Conservation (phyloP, 2,888 invertebrate genomes). For the Synergus japonicus region DNA sequence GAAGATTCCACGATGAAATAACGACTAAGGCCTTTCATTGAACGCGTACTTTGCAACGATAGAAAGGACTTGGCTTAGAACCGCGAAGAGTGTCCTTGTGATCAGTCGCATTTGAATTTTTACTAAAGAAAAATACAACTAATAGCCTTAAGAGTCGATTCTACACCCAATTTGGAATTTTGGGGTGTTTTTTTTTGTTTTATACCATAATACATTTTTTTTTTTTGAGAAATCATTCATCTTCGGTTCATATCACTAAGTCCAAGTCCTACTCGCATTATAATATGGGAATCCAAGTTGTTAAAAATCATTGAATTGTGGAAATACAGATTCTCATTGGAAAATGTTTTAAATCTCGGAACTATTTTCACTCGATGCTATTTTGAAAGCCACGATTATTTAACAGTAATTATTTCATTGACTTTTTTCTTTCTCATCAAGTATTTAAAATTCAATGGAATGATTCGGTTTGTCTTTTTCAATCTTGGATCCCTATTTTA, state of each 20-base stretch:
- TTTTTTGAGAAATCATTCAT: background rate
- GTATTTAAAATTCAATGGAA: background rate
- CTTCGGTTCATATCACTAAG: background rate
- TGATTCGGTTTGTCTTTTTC: slow-evolving; percentile 2
- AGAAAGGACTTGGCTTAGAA: slow-evolving; percentile 20
- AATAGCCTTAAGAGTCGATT: no score
- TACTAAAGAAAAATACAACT: background rate
- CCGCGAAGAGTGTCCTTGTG: background rate
- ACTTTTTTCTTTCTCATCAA: background rate
- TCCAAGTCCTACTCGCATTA: background rate
- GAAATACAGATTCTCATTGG: background rate
- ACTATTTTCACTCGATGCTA: background rate
- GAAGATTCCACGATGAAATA: slow-evolving; percentile 24
- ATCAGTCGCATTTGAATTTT: background rate
- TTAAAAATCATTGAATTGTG: background rate
- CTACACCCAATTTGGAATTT: background rate
- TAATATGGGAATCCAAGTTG: slow-evolving; percentile 18
- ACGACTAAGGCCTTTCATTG: slow-evolving; percentile 30
- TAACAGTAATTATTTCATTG: no score
- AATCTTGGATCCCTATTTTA: slow-evolving; percentile 13
- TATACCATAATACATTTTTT: background rate
- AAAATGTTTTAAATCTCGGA: background rate
- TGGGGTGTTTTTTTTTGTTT: background rate
- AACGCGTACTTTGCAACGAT: slow-evolving; percentile 28
- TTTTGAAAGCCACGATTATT: no score